Conservation (phyloP, 30 jellyfish, hydroid and myxozoan species). For the Hydractinia echinata region DNA sequence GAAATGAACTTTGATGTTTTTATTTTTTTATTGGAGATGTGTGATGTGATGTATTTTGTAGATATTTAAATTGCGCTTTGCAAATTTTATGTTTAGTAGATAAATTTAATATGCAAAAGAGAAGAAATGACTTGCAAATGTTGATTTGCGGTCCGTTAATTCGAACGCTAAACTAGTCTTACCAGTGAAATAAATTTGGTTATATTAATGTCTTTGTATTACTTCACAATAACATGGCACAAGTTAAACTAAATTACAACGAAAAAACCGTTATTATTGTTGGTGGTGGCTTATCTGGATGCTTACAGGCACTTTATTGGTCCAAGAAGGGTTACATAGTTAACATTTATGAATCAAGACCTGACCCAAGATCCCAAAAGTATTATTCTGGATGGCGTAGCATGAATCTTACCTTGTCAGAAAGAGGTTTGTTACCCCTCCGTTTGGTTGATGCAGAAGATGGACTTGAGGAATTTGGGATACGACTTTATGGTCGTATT, state of each 20-base stretch:
- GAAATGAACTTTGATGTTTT: too few relatives aligned
- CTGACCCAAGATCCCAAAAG: slow-evolving; percentile 77
- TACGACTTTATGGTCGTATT: slow-evolving; percentile 89
- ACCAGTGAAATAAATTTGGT: too few relatives aligned
- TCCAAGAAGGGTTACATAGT: slow-evolving; percentile 66
- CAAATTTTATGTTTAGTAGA: too few relatives aligned
- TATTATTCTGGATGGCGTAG: slow-evolving; percentile 79
- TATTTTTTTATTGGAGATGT: too few relatives aligned
- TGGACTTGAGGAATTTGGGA: slow-evolving; percentile 55
- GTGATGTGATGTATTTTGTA: too few relatives aligned
- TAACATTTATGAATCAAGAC: slow-evolving; percentile 69
- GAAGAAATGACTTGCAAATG: too few relatives aligned
- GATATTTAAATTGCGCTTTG: too few relatives aligned
- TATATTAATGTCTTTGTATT: too few relatives aligned
- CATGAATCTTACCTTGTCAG: slow-evolving; percentile 80
- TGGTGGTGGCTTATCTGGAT: slow-evolving; percentile 69
- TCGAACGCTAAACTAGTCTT: too few relatives aligned
- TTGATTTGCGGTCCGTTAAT: too few relatives aligned
- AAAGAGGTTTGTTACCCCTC: slow-evolving; percentile 79
- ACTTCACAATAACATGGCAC: too few relatives aligned
- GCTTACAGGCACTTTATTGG: slow-evolving; percentile 73
- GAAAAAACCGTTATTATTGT: slow-evolving; percentile 13
- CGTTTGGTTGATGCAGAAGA: slow-evolving; percentile 73
- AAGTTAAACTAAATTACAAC: neutral
- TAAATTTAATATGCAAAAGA: too few relatives aligned